Evolutionary conservation across 2,113 vertebrate genomes (phyloP).

Genomic region (Propithecus coquereli): DNA sequence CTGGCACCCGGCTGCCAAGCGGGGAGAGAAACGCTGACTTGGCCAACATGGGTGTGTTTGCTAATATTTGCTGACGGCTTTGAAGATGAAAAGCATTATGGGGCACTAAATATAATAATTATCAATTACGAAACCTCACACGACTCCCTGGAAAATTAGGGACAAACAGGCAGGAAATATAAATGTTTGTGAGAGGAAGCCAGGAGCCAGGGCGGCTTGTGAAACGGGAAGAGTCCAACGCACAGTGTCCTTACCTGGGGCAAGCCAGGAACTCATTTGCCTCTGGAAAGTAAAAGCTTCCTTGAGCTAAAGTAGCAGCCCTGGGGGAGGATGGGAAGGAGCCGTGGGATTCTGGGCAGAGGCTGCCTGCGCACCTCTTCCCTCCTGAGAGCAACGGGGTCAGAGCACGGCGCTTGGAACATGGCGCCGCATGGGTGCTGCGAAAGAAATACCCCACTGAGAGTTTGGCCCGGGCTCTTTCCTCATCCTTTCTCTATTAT

Average conservation of each 20-base stretch:
- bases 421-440: fast-evolving
- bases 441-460: neutral
- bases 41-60: neutral
- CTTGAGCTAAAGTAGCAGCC: neutral
- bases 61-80: neutral
- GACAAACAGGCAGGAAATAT: neutral
- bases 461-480: neutral
- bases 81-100: slow-evolving; percentile 50
- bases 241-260: neutral
- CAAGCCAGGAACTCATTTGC: neutral
- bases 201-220: neutral
- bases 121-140: slow-evolving; percentile 27
- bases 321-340: neutral
- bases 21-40: neutral
- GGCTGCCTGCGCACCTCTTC: fast-evolving
- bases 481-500: neutral
- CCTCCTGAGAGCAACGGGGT: neutral
- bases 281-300: neutral
- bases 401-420: neutral
- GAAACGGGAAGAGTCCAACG: neutral
- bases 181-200: neutral
- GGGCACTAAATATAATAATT: neutral
- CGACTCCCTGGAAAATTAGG: slow-evolving; percentile 26
- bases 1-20: neutral
- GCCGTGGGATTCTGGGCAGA: neutral